Conservation (phyloP, 2,797 vertebrate species). For the Peromyscus eremicus region DNA sequence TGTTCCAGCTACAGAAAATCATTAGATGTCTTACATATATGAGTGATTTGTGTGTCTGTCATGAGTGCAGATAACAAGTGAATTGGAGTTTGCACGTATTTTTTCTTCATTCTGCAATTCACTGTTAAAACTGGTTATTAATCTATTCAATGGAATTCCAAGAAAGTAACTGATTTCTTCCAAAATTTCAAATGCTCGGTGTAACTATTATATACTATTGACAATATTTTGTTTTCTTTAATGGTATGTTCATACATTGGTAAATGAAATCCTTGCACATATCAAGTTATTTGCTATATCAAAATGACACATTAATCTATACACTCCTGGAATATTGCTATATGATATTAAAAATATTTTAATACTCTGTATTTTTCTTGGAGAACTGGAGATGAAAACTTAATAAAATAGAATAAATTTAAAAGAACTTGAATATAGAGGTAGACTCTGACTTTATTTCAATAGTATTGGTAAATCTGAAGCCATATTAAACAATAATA, state of each 20-base stretch:
- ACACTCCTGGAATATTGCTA: not conserved
- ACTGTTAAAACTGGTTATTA: conserved; percentile 73
- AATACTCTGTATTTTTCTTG: not conserved
- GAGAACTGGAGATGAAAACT: not conserved
- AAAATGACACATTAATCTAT: not conserved
- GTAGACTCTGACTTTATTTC: not conserved
- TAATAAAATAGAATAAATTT: not conserved
- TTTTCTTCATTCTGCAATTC: conserved; percentile 56
- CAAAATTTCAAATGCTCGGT: conserved; percentile 72
- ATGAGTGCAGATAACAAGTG: conserved; percentile 51
- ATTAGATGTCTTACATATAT: conserved; percentile 5
- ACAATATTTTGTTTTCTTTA: conserved; percentile 71
- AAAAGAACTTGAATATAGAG: not conserved
- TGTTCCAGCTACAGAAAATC: conserved; percentile 47
- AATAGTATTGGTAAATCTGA: not conserved
- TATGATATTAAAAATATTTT: not conserved
- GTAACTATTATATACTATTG: conserved; percentile 79
- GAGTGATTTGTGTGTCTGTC: conserved; percentile 38
- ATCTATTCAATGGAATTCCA: conserved; percentile 76
- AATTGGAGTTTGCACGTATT: conserved; percentile 24
- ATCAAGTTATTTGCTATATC: not conserved
- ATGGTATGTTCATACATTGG: conserved; percentile 52
- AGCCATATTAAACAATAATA: not conserved
- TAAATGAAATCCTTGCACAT: conserved; percentile 14
- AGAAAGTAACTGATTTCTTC: conserved; percentile 70